phyloP scores from a whole-genome alignment of 2,797 vertebrate genomes.

The Momotus momota region DNA sequence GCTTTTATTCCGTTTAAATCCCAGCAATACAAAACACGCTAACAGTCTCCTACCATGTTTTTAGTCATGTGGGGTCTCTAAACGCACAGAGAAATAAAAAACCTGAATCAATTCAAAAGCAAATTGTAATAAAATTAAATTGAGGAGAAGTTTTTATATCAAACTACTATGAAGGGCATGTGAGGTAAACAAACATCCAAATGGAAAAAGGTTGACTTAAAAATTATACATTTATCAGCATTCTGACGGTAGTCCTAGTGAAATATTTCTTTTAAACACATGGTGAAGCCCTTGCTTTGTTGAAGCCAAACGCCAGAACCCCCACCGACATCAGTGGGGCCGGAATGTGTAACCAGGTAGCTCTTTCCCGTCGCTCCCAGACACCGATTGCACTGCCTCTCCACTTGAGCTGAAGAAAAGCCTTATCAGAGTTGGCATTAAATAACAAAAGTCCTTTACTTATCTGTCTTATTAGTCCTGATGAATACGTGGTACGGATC shows the following conservation, averaged over 20 bases:
- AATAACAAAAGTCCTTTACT: constrained; percentile 37
- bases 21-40: background rate
- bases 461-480: constrained; percentile 46
- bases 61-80: background rate
- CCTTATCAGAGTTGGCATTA: background rate
- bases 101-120: background rate
- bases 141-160: background rate
- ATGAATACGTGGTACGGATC: background rate
- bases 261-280: background rate
- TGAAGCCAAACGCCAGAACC: background rate
- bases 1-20: constrained; percentile 11
- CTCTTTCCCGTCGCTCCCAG: background rate
- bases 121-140: background rate
- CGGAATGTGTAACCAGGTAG: background rate
- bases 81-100: background rate
- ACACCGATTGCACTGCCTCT: background rate
- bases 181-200: background rate
- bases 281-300: background rate
- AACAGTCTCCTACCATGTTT: background rate
- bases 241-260: background rate
- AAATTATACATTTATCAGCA: background rate
- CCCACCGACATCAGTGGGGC: background rate
- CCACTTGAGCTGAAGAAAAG: background rate
- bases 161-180: background rate
- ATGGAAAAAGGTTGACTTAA: background rate